Conservation (phyloP, 2,888 invertebrate genomes). For the Phaonia tiefii region DNA sequence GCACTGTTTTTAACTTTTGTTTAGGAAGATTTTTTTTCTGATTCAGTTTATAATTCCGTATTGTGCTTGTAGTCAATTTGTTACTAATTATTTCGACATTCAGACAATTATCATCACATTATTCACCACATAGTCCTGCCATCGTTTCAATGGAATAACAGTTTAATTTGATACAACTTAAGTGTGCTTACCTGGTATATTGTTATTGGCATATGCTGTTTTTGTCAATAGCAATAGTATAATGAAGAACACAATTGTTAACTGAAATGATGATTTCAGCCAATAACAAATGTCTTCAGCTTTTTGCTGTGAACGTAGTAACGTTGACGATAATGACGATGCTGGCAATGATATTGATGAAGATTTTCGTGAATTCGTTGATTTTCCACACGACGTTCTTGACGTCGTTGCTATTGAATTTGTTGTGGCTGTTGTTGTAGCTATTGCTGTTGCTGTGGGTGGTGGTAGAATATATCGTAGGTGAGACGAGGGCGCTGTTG, state of each 20-base stretch:
- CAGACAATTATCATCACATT: too few species aligned
- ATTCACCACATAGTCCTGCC: too few species aligned
- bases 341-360: slow-evolving; percentile 17
- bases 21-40: too few species aligned
- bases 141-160: too few species aligned
- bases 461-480: slow-evolving; percentile 56
- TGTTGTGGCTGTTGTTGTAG: slow-evolving; percentile 6
- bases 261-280: slow-evolving; percentile 72
- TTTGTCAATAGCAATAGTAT: slow-evolving; percentile 74
- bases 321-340: background rate
- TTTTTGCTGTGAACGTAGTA: slow-evolving; percentile 68
- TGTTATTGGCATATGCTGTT: slow-evolving; percentile 79
- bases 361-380: slow-evolving; percentile 47
- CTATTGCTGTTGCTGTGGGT: slow-evolving; percentile 21
- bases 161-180: too few species aligned
- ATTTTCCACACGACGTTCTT: slow-evolving; percentile 26
- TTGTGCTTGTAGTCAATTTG: too few species aligned
- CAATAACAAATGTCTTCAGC: slow-evolving; percentile 68
- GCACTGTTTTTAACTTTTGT: too few species aligned
- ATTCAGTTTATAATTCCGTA: too few species aligned
- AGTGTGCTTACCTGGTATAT: slow-evolving; percentile 80
- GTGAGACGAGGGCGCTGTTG: slow-evolving; percentile 53
- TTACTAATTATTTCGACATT: too few species aligned
- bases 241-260: slow-evolving; percentile 77
- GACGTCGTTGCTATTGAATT: slow-evolving; percentile 21